Conservation (phyloP, 2,113 vertebrate species). For the Aythya baeri region DNA sequence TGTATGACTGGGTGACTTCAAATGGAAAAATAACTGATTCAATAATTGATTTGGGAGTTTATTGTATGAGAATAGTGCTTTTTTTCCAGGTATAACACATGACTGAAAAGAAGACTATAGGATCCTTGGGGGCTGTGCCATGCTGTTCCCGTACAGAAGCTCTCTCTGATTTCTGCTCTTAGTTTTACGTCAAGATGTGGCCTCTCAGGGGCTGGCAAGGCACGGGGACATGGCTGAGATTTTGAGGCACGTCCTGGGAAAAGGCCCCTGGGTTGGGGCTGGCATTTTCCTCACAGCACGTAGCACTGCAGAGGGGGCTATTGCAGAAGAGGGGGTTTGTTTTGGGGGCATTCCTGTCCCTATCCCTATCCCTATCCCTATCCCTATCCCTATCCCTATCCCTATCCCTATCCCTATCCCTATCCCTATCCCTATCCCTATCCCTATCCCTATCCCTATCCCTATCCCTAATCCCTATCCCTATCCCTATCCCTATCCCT, state of each 20-base stretch:
- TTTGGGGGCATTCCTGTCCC: too few relatives aligned
- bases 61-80: fast-evolving
- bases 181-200: too few relatives aligned
- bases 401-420: too few relatives aligned
- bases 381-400: too few relatives aligned
- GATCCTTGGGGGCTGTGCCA: fast-evolving
- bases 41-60: not conserved
- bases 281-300: not conserved
- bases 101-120: fast-evolving
- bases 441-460: too few relatives aligned
- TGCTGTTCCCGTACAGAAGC: too few relatives aligned
- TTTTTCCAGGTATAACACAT: fast-evolving
- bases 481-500: too few relatives aligned
- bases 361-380: not conserved
- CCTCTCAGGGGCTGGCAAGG: too few relatives aligned
- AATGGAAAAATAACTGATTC: not conserved
- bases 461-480: too few relatives aligned
- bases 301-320: fast-evolving
- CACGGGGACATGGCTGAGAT: too few relatives aligned
- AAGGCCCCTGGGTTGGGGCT: fast-evolving
- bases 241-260: not conserved
- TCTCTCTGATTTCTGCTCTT: too few relatives aligned
- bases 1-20: fast-evolving
- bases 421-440: too few relatives aligned
- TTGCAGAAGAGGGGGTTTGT: fast-evolving